A percentile compares a stretch with the other conserved stretches of the same genome.
Conservation (phyloP, 2,888 invertebrate species). For the Nineta flava region DNA sequence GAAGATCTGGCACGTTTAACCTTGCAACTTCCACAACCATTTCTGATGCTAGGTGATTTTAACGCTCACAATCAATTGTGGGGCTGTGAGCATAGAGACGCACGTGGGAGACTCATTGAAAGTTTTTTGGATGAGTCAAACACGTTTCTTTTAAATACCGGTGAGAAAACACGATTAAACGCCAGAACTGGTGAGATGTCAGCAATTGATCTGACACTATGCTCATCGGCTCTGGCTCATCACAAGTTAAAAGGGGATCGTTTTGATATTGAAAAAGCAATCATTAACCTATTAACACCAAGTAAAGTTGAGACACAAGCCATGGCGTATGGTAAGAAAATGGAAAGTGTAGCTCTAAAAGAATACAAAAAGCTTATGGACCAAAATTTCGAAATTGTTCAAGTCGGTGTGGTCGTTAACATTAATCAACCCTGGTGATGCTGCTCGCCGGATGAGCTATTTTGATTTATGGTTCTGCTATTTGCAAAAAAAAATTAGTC, state of each 20-base stretch:
- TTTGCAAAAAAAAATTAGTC: constrained; percentile 13
- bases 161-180: no score
- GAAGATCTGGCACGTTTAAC: no score
- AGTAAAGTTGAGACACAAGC: constrained; percentile 8
- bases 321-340: constrained; percentile 12
- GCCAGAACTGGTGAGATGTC: no score
- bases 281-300: constrained; percentile 9
- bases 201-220: no score
- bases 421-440: constrained; percentile 12
- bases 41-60: no score
- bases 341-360: constrained; percentile 10
- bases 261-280: constrained; percentile 12
- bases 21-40: no score
- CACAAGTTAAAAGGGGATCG: constrained; percentile 11
- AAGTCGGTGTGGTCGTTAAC: constrained; percentile 12
- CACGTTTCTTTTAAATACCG: no score
- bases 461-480: constrained; percentile 9
- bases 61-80: no score
- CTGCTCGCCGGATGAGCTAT: constrained; percentile 13
- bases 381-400: constrained; percentile 9
- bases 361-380: constrained; percentile 11
- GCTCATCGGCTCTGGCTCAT: no score
- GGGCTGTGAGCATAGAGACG: no score
- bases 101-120: no score
- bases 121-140: no score